Conservation (phyloP, 2,888 invertebrate genomes). For the Leptopilina syphax region DNA sequence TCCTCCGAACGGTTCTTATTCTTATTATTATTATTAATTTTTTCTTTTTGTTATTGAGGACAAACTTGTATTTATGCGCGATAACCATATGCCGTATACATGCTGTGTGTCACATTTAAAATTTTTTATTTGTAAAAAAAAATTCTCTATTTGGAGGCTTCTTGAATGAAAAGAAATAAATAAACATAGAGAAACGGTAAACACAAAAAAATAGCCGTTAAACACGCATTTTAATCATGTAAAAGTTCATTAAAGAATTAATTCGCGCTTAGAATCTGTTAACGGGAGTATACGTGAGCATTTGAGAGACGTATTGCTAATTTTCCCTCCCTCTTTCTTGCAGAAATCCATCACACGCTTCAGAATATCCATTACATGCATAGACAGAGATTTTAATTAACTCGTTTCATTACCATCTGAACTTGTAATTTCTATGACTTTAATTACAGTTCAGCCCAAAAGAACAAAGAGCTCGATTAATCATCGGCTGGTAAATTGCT, state of each 20-base stretch:
- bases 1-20: conserved; percentile 34
- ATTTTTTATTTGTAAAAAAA: background rate
- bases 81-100: conserved; percentile 54
- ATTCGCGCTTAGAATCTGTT: conserved; percentile 33
- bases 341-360: conserved; percentile 7
- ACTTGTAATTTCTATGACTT: conserved; percentile 21
- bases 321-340: background rate
- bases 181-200: conserved; percentile 6
- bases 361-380: conserved; percentile 20
- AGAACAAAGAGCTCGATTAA: conserved; percentile 28
- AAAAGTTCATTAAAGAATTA: conserved; percentile 34
- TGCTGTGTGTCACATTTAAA: conserved; percentile 19
- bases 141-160: background rate
- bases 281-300: conserved; percentile 23
- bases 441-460: conserved; percentile 5
- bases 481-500: background rate
- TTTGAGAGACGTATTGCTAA: conserved; percentile 14
- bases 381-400: conserved; percentile 31
- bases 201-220: background rate
- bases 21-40: conserved; percentile 44
- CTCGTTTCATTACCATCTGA: conserved; percentile 31
- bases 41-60: conserved; percentile 60
- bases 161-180: background rate
- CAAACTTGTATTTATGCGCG: conserved; percentile 51
- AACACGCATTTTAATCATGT: conserved; percentile 32